Percentiles rank a stretch among this genome's conserved stretches.
Conservation (phyloP, 2,888 invertebrate species). For the Drosophila meridionalis region DNA sequence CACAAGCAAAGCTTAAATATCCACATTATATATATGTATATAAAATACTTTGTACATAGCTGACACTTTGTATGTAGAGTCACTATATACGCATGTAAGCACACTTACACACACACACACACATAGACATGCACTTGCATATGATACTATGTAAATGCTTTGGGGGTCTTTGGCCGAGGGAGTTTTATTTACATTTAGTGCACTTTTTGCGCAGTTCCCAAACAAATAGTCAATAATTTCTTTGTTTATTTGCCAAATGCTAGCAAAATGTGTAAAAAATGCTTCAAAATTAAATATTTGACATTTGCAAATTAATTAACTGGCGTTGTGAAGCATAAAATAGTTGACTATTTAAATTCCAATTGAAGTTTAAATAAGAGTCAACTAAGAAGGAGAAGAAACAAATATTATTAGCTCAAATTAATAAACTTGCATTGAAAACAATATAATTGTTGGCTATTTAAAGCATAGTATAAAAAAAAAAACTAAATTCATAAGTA, state of each 20-base stretch:
- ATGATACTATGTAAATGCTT: constrained; percentile 17
- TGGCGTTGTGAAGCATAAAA: not conserved
- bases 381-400: not conserved
- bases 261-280: constrained; percentile 16
- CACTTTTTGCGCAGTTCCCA: constrained; percentile 14
- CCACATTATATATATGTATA: constrained; percentile 23
- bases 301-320: constrained; percentile 4
- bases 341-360: not conserved
- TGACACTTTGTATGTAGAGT: not conserved
- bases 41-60: constrained; percentile 26
- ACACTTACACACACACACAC: not conserved
- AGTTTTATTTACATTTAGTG: constrained; percentile 6
- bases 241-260: constrained; percentile 19
- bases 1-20: constrained; percentile 28
- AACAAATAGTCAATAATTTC: constrained; percentile 23
- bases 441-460: too few species aligned
- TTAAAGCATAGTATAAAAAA: too few species aligned
- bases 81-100: constrained; percentile 1
- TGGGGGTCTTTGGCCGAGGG: constrained; percentile 41
- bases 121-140: not conserved
- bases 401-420: not conserved
- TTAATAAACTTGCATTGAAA: too few species aligned
- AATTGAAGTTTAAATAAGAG: not conserved
- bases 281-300: constrained; percentile 1
- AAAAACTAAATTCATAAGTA: too few species aligned